A percentile compares a stretch with the other conserved stretches of the same genome.
Evolutionary conservation across 2,797 vertebrate species (phyloP).

Genomic region (Macropus fuliginosus): DNA sequence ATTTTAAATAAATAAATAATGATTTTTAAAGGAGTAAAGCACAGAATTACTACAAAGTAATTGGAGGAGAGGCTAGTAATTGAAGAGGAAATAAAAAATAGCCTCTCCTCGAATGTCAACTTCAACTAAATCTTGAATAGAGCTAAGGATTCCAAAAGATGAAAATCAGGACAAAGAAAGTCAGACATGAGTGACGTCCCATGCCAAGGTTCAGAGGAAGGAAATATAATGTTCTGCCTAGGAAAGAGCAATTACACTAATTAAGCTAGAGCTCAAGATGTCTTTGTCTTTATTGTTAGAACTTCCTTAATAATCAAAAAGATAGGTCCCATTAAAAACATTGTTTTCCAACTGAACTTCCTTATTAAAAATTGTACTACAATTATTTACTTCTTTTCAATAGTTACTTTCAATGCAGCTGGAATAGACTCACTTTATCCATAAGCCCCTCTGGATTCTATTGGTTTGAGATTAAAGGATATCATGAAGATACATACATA

Average conservation of each 20-base stretch:
- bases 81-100: not conserved
- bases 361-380: constrained; percentile 27
- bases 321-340: not conserved
- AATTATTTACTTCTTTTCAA: not conserved
- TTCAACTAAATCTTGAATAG: not conserved
- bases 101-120: not conserved
- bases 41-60: not conserved
- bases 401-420: constrained; percentile 6
- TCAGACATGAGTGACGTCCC: not conserved
- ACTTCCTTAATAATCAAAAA: not conserved
- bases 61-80: not conserved
- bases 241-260: not conserved
- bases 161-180: not conserved
- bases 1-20: not conserved
- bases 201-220: not conserved
- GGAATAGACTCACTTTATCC: not conserved
- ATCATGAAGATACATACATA: not conserved
- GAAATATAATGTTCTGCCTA: not conserved
- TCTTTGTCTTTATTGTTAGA: not conserved
- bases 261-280: not conserved
- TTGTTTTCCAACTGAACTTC: constrained; percentile 6
- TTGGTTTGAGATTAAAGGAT: not conserved
- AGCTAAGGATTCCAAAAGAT: not conserved
- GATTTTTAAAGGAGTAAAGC: not conserved
- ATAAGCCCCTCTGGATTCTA: not conserved